Conservation (phyloP, 2,113 vertebrate genomes). For the Galemys pyrenaicus region DNA sequence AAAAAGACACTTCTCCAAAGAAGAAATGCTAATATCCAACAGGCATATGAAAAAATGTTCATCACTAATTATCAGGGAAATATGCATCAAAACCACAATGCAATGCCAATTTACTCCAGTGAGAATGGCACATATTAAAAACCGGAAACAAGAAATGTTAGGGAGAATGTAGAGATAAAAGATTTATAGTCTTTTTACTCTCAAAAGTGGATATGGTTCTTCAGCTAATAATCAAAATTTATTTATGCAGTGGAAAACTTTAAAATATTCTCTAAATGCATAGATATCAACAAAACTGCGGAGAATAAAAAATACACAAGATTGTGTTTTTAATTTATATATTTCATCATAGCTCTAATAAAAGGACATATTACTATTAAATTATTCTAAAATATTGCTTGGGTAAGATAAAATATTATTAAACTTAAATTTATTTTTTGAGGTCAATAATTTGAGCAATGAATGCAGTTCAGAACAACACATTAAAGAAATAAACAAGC, state of each 20-base stretch:
- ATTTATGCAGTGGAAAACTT: neutral
- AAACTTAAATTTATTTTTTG: constrained; percentile 22
- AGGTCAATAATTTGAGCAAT: constrained; percentile 1
- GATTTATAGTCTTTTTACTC: neutral
- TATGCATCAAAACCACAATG: no score
- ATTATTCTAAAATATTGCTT: constrained; percentile 35
- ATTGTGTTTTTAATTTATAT: constrained; percentile 1
- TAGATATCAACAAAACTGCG: constrained; percentile 19
- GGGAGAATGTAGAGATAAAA: neutral
- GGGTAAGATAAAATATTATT: neutral
- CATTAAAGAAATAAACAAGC: neutral
- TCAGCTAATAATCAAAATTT: constrained; percentile 28
- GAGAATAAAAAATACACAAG: neutral
- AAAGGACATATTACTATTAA: neutral
- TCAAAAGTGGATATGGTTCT: neutral
- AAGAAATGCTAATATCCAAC: no score
- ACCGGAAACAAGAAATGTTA: no score
- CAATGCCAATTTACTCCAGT: no score
- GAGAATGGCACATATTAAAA: no score
- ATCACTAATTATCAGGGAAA: no score
- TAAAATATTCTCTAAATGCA: neutral
- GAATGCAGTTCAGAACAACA: neutral
- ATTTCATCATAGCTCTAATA: neutral
- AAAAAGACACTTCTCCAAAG: no score
- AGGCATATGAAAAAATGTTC: neutral